These are phyloP conservation scores for Syrmaticus mikado DNA, from an alignment of 2,113 vertebrate genomes.

Conservation along the genomic window DNA sequence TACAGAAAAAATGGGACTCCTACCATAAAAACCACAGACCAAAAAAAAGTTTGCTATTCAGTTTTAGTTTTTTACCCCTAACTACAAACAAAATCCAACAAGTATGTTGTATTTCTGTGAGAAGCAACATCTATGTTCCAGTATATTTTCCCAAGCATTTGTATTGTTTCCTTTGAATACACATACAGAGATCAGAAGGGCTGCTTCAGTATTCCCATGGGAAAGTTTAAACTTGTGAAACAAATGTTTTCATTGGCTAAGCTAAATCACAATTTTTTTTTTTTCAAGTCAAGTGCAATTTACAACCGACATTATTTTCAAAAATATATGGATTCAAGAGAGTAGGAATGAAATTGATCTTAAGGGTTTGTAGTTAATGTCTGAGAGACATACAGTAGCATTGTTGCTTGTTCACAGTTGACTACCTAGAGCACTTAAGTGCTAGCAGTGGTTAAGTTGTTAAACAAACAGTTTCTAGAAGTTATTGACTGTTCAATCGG, in stretches of 20 bases:
- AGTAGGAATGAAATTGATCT: slow-evolving; percentile 20
- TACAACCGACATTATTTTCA: slow-evolving; percentile 13
- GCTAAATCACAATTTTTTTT: background rate
- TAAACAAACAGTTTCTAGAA: slow-evolving; percentile 58
- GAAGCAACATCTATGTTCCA: background rate
- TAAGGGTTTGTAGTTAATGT: slow-evolving; percentile 11
- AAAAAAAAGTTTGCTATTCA: background rate
- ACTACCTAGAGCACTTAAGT: slow-evolving; percentile 2
- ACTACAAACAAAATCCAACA: background rate
- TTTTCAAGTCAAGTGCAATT: slow-evolving; percentile 6
- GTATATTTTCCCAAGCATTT: slow-evolving; percentile 45
- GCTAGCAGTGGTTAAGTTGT: slow-evolving; percentile 15
- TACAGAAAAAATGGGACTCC: background rate
- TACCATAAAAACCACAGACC: background rate
- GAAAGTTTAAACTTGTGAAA: slow-evolving; percentile 63
- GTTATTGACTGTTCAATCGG: slow-evolving; percentile 47
- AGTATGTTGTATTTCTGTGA: slow-evolving; percentile 15
- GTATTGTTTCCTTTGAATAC: slow-evolving; percentile 59
- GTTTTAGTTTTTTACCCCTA: background rate
- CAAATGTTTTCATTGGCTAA: slow-evolving; percentile 49
- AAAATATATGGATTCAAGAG: slow-evolving; percentile 7
- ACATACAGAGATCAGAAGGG: slow-evolving; percentile 21
- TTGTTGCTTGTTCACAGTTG: slow-evolving; percentile 47
- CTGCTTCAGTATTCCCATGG: slow-evolving; percentile 59
- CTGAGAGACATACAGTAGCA: background rate